Percentiles rank a stretch among this genome's conserved stretches.
phyloP scores from a whole-genome alignment of 2,797 vertebrate species.

The Molossus alvarezi region DNA sequence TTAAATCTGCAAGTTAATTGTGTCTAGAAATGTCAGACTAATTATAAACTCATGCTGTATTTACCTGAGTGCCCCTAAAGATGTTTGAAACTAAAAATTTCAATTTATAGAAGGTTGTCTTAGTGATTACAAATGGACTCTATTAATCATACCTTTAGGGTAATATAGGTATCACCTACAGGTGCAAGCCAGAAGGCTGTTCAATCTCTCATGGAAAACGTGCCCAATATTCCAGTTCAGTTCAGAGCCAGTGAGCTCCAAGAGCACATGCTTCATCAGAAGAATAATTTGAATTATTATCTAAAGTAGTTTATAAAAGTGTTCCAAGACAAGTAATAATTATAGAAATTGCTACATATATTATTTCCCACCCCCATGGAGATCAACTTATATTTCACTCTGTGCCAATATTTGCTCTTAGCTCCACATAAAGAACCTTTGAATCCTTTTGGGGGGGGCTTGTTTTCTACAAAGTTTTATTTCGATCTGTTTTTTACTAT shows the following conservation, averaged over 20 bases:
- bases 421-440: neutral
- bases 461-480: neutral
- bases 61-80: conserved; percentile 78
- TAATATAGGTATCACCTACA: neutral
- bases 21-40: conserved; percentile 86
- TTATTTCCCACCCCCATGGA: neutral
- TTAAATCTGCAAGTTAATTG: conserved; percentile 85
- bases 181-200: neutral
- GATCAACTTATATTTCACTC: conserved; percentile 6
- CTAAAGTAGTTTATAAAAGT: neutral
- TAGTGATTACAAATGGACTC: conserved; percentile 43
- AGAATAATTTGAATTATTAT: conserved; percentile 19
- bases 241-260: neutral
- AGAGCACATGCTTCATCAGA: neutral
- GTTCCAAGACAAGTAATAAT: neutral
- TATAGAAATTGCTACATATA: neutral
- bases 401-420: neutral
- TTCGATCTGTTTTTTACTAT: neutral
- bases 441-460: neutral
- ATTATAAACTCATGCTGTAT: conserved; percentile 82
- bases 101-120: conserved; percentile 64
- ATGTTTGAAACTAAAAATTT: conserved; percentile 78
- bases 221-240: neutral
- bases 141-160: conserved; percentile 13
- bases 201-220: neutral